Evolutionary conservation across 2,888 invertebrate genomes (phyloP).

Genomic region (Nemotelus nigrinus): DNA sequence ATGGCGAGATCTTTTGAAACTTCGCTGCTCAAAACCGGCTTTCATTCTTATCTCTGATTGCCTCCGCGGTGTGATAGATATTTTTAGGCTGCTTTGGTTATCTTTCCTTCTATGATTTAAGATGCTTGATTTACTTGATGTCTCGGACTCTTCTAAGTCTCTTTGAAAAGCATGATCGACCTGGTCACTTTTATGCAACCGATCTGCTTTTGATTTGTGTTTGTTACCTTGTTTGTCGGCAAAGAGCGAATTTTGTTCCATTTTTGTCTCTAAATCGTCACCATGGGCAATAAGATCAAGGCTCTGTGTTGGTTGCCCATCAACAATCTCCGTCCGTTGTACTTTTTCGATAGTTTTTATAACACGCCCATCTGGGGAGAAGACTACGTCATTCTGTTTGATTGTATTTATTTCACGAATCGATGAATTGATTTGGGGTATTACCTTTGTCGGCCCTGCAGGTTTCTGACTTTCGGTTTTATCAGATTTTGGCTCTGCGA

Average conservation of each 20-base stretch:
- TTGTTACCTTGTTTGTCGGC: neutral
- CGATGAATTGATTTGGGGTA: neutral
- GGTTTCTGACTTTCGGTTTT: neutral
- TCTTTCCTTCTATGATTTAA: no score
- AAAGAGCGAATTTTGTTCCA: neutral
- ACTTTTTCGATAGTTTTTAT: neutral
- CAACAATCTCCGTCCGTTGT: slow-evolving; percentile 8
- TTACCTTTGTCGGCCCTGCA: neutral
- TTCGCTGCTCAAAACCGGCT: no score
- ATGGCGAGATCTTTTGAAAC: no score
- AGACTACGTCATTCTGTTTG: slow-evolving; percentile 9
- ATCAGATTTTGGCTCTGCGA: neutral
- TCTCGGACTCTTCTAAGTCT: neutral
- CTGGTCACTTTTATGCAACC: neutral
- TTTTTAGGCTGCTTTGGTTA: no score
- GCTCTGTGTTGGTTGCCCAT: neutral
- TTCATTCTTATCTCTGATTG: no score
- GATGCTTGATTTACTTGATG: neutral
- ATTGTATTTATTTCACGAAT: slow-evolving; percentile 22
- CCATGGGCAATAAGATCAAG: neutral
- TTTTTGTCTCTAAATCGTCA: neutral
- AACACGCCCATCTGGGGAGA: slow-evolving; percentile 5
- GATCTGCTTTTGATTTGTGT: neutral
- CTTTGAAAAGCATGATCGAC: neutral
- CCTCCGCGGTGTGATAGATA: no score